phyloP scores from a whole-genome alignment of 2,113 vertebrate species.

The Talpa occidentalis region DNA sequence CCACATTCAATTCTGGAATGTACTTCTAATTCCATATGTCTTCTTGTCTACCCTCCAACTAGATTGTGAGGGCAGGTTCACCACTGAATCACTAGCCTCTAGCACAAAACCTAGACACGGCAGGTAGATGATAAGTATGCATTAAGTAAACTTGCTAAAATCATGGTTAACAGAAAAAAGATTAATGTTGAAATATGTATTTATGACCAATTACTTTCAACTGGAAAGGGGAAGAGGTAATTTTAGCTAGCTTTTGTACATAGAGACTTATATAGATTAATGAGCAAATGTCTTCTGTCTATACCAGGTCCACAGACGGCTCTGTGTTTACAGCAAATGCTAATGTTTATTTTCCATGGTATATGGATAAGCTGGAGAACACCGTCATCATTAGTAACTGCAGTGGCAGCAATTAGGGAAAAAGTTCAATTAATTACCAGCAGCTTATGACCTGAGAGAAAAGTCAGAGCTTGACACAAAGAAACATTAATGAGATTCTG shows the following conservation, averaged over 20 bases:
- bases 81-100: background rate
- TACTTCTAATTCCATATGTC: background rate
- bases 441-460: background rate
- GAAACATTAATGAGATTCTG: constrained; percentile 14
- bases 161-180: background rate
- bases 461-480: background rate
- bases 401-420: background rate
- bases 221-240: background rate
- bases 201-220: background rate
- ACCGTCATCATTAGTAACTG: background rate
- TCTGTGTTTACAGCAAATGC: background rate
- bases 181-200: background rate
- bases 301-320: background rate
- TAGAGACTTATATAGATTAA: background rate
- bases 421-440: background rate
- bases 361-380: constrained; percentile 15
- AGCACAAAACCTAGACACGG: background rate
- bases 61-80: background rate
- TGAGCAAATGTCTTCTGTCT: background rate
- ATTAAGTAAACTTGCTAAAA: background rate
- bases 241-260: background rate
- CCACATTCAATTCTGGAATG: background rate
- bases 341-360: background rate
- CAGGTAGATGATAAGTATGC: background rate
- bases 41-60: background rate